Evolutionary conservation across 2,888 invertebrate genomes (phyloP), one percentile per base, ranked within the genome.

Genomic region (Luffia ferchaultella): DNA sequence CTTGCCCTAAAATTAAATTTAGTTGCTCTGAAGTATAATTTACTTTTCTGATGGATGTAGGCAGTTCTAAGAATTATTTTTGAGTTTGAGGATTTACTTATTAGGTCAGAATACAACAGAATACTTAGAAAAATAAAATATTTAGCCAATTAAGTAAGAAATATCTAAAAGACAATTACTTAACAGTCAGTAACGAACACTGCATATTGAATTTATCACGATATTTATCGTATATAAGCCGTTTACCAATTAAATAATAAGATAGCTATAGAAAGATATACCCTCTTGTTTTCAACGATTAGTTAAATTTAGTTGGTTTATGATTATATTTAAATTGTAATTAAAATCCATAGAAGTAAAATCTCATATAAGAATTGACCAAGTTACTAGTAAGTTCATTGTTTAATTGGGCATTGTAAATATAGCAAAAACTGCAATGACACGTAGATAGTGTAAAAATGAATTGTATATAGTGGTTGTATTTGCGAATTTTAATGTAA

Each of bases 401-500:
- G 64, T 58, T 56, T 57, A 61, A 59, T 59, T 62, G 63, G 63
- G 63, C 65, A 57, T 73, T 70, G 73, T 68, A 68, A 64, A 72
- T 62, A 65, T 65, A 62, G 65, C 45, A 45, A 45, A 50, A 19
- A 50, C 42, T 45, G 47, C 30, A 49, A 18, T 41, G 51, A 46
- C 50, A 50, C 48, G 44, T 20, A 45, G 41, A 48, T 16, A 30
- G 16, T 70, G 62, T 62, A 67, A 63, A 70, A 61, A 63, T n/a
- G n/a, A 63, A 61, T 59, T 76, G 77, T 80, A 76, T 68, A 76
- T 75, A 73, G 57, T 62, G 74, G 71, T 73, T 76, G 73, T 76
- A 76, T 73, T 78, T 80, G 76, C 76, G 67, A 75, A 72, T 73
- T 76, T 73, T 76, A 74, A 73, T 78, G 77, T 82, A 77, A 65